Evolutionary conservation across 2,888 invertebrate genomes (phyloP).

Genomic region (Xestoiulus laeticollis): DNA sequence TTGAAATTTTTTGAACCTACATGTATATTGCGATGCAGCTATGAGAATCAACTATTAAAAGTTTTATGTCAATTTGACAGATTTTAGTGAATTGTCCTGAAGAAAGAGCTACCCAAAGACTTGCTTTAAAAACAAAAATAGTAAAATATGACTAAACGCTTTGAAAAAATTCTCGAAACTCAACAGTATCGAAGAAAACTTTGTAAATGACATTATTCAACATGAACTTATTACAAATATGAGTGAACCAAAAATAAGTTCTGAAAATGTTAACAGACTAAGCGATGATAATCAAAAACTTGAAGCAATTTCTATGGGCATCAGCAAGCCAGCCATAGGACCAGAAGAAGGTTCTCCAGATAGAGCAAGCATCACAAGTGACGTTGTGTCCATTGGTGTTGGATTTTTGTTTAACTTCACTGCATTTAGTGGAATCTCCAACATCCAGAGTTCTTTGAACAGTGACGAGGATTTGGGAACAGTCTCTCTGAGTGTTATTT

Average conservation of each 20-base stretch:
- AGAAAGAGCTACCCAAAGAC: no score
- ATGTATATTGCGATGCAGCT: no score
- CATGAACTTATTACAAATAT: background rate
- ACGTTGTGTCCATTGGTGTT: constrained; percentile 48
- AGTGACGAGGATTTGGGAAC: constrained; percentile 52
- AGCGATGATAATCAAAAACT: background rate
- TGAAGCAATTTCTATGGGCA: background rate
- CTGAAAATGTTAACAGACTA: background rate
- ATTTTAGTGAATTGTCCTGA: no score
- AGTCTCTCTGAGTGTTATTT: constrained; percentile 50
- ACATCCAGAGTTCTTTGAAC: constrained; percentile 54
- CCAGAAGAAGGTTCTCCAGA: background rate
- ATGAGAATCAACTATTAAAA: no score
- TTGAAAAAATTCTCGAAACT: no score
- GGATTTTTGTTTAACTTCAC: constrained; percentile 53
- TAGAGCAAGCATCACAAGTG: constrained; percentile 46
- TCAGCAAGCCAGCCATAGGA: background rate
- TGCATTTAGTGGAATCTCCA: constrained; percentile 50
- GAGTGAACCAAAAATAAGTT: background rate
- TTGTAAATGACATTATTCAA: no score
- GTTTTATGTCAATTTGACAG: no score
- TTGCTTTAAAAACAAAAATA: no score
- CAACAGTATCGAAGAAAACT: no score
- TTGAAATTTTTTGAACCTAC: no score
- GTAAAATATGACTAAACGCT: no score